A percentile compares a stretch with the other conserved stretches of the same genome.
phyloP scores from a whole-genome alignment of 2,113 vertebrate species.

The Clarias macrocephalus region DNA sequence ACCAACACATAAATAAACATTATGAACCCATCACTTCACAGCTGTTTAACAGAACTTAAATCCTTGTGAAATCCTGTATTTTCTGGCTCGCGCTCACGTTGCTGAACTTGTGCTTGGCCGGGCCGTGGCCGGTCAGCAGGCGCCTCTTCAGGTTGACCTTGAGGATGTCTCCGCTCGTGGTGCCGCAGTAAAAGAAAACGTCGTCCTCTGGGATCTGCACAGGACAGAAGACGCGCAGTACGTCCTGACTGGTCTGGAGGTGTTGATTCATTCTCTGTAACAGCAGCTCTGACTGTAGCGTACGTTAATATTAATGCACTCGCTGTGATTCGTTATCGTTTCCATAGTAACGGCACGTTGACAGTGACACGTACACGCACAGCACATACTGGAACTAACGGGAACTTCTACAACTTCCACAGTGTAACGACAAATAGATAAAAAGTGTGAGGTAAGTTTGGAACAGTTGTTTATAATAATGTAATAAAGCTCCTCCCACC shows the following conservation, averaged over 20 bases:
- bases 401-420: not conserved
- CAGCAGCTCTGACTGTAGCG: not conserved
- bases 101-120: slow-evolving; percentile 75
- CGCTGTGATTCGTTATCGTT: not conserved
- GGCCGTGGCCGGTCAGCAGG: slow-evolving; percentile 72
- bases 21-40: not conserved
- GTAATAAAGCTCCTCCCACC: slow-evolving; percentile 60
- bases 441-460: not conserved
- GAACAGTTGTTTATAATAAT: not conserved
- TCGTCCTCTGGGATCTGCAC: slow-evolving; percentile 77
- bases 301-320: not conserved
- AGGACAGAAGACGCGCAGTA: not conserved
- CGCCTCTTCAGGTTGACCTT: slow-evolving; percentile 75
- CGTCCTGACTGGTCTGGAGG: not conserved
- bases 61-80: not conserved
- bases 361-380: not conserved
- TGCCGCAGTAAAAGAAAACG: slow-evolving; percentile 81
- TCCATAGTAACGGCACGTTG: not conserved
- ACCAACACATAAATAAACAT: not conserved
- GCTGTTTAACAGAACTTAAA: not conserved
- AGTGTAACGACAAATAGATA: not conserved
- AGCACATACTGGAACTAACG: not conserved
- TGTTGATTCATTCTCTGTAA: not conserved
- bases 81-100: slow-evolving; percentile 64
- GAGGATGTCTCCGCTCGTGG: slow-evolving; percentile 84